Evolutionary conservation across 1,140 invertebrate species (phyloP).

Genomic region (Araneus ventricosus): DNA sequence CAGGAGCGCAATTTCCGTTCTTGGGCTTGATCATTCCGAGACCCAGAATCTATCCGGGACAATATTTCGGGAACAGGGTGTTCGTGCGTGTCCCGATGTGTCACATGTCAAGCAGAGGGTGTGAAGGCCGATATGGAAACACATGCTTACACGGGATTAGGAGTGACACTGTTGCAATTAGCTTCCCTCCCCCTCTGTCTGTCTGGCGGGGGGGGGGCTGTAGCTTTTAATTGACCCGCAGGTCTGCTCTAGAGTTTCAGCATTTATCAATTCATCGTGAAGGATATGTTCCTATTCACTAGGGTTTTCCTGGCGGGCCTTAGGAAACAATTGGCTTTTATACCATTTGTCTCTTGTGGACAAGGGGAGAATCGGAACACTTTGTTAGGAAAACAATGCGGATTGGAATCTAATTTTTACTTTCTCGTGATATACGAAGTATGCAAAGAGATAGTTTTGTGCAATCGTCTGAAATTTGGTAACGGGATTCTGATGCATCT

Average conservation of each 20-base stretch:
- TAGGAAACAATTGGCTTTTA: background rate
- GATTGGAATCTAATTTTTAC: background rate
- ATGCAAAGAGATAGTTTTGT: too few species aligned
- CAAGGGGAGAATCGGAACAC: background rate
- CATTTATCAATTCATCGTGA: constrained; percentile 17
- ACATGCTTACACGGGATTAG: constrained; percentile 41
- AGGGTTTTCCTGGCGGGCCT: background rate
- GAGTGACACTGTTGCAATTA: constrained; percentile 37
- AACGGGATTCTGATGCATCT: too few species aligned
- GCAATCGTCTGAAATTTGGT: too few species aligned
- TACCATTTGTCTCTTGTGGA: background rate
- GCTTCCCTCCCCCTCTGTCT: background rate
- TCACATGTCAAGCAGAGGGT: constrained; percentile 24
- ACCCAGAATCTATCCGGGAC: constrained; percentile 14
- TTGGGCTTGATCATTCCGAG: constrained; percentile 25
- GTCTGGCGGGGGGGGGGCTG: background rate
- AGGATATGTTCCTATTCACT: background rate
- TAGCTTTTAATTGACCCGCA: constrained; percentile 16
- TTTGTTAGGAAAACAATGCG: background rate
- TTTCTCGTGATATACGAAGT: too few species aligned
- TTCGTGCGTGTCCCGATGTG: constrained; percentile 56
- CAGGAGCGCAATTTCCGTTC: constrained; percentile 59
- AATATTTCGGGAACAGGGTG: constrained; percentile 45
- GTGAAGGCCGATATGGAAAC: constrained; percentile 17
- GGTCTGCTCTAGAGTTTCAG: background rate